Evolutionary conservation across 2,888 invertebrate genomes (phyloP), one percentile per base, ranked within the genome.

Genomic region (Tetanocera ferruginea): DNA sequence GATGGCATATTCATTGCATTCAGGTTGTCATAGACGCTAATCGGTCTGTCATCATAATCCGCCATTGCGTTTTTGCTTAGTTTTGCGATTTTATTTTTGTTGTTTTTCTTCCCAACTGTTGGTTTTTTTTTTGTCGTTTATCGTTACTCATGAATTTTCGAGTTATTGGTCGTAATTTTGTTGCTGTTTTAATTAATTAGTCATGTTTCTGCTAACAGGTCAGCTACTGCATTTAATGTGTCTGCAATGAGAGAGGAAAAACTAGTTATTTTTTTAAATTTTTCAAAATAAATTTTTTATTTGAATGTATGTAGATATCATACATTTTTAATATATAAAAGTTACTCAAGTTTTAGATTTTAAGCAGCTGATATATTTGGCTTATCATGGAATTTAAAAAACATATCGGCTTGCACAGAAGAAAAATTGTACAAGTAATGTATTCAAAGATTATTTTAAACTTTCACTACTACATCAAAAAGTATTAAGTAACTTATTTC

Each of bases 21-120:
- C 75, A 90, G 83, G 86, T 90, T 90, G 82, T 90, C 90, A 81
- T 90, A 90, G 82, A 88, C 87, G 84, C 89, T 89, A 78, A 87
- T 82, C 78, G 89, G 89, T 81, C 90, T 87, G 75, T 86, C 85
- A 78, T 82, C 83, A 79, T 84, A 83, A 71, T 82, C 79, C 80
- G 84, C 86, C 87, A 89, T 86, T 78, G 78, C 83, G 28, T 62
- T 74, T 70, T 57, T 70, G 57, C 23, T 52, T 60, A 31, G 49
- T 74, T 66, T 49, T 57, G 43, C 57, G 28, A 69, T 69, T 76
- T 72, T 60, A 11, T 70, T 34, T 72, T 62, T 67, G 34, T 69
- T 37, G 62, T 31, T 60, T n/a, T 8, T 37, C 34, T 19, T 34
- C 9, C 19, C 67, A 11, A 67, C 34, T 66, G 34, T 1, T 31